A percentile compares a stretch with the other conserved stretches of the same genome.
Evolutionary conservation across 2,113 vertebrate species (phyloP).

Genomic region (Phrynosoma blainvillii): DNA sequence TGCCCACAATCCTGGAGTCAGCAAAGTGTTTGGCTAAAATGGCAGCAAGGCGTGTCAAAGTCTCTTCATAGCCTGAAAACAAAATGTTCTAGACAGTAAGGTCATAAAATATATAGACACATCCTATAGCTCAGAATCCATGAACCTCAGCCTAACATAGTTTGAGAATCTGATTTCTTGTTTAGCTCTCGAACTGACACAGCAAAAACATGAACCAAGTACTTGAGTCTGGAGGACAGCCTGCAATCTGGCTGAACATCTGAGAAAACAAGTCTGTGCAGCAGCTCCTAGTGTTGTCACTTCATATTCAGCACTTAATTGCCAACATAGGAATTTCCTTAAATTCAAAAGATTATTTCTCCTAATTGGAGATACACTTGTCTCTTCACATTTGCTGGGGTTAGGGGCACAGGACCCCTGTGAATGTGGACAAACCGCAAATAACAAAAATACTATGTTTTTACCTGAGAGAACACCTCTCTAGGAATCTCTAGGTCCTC

Average conservation of each 20-base stretch:
- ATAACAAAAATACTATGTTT: too few relatives aligned
- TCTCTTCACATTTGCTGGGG: too few relatives aligned
- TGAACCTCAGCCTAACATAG: neutral
- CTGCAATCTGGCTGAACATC: neutral
- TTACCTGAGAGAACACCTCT: too few relatives aligned
- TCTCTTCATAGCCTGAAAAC: conserved; percentile 90
- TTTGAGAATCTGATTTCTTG: neutral
- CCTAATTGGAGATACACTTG: neutral
- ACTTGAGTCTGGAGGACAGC: neutral
- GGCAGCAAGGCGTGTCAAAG: conserved; percentile 89
- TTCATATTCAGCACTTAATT: neutral
- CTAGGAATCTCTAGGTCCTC: too few relatives aligned
- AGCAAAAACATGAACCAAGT: too few relatives aligned
- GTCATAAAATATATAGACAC: neutral
- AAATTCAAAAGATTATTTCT: neutral
- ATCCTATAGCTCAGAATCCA: neutral
- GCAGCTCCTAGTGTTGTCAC: neutral
- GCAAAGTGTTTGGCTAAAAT: conserved; percentile 98
- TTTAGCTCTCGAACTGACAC: neutral
- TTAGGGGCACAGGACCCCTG: too few relatives aligned
- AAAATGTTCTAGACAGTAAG: neutral
- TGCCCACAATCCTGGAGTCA: conserved; percentile 92
- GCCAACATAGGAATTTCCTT: neutral
- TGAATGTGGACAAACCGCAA: too few relatives aligned
- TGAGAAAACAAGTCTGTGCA: neutral